phyloP scores from a whole-genome alignment of 2,113 vertebrate genomes.

The Macroglossus sobrinus region DNA sequence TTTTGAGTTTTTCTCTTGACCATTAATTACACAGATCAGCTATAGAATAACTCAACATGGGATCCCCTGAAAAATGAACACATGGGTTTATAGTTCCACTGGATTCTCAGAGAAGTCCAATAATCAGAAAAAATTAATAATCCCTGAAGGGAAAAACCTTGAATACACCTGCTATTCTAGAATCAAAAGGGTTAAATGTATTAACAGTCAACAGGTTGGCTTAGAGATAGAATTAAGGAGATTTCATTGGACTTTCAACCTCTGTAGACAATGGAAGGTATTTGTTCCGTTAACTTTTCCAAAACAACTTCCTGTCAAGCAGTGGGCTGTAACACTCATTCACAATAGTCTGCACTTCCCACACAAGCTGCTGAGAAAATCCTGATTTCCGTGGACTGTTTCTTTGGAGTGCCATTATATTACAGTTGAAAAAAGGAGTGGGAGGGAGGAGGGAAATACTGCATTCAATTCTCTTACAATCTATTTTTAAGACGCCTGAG shows the following conservation, averaged over 20 bases:
- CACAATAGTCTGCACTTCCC: conserved; percentile 65
- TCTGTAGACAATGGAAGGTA: conserved; percentile 68
- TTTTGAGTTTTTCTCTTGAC: background rate
- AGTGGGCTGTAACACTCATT: conserved; percentile 26
- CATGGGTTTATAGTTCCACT: background rate
- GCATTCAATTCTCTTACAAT: conserved; percentile 13
- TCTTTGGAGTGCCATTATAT: conserved; percentile 13
- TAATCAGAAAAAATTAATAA: background rate
- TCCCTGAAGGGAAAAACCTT: background rate
- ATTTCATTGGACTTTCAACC: conserved; percentile 37
- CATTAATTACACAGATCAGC: background rate
- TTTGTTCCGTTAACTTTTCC: conserved; percentile 60
- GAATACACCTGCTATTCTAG: background rate
- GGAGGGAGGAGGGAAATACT: conserved; percentile 27
- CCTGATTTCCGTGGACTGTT: conserved; percentile 67
- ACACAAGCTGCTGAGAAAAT: conserved; percentile 58
- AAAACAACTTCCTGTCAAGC: conserved; percentile 65
- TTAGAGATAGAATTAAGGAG: conserved; percentile 54
- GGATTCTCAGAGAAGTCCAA: background rate
- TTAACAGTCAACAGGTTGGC: background rate
- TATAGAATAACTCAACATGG: background rate
- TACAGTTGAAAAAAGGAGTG: conserved; percentile 25
- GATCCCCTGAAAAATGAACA: background rate
- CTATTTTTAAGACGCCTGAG: conserved; percentile 62
- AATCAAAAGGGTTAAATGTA: conserved; percentile 60